Evolutionary conservation across 2,797 vertebrate genomes (phyloP).

Genomic region (Propithecus deckenii): DNA sequence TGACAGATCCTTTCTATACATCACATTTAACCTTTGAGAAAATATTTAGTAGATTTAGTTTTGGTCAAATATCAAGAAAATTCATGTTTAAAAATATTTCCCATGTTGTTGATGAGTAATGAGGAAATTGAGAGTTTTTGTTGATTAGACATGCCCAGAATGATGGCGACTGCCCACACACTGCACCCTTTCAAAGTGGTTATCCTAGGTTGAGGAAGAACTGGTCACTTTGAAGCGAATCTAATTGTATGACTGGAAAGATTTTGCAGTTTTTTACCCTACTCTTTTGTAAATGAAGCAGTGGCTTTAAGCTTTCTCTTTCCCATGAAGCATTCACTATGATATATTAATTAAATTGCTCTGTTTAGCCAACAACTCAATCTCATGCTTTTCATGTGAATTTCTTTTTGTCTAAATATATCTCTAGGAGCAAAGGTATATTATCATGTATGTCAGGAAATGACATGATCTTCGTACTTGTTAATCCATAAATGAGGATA

Average conservation of each 20-base stretch:
- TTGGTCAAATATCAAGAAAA: neutral
- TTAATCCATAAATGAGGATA: slow-evolving; percentile 72
- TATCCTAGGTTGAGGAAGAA: neutral
- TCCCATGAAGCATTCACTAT: neutral
- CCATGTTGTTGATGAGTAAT: neutral
- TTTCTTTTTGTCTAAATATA: slow-evolving; percentile 13
- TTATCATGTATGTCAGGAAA: slow-evolving; percentile 70
- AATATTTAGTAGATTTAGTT: neutral
- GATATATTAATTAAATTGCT: slow-evolving; percentile 56
- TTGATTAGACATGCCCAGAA: neutral
- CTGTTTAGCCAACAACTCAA: slow-evolving; percentile 61
- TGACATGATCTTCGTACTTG: slow-evolving; percentile 64
- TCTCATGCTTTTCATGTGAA: slow-evolving; percentile 28
- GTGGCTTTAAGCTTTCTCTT: neutral
- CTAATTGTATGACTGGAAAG: neutral
- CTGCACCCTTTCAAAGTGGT: neutral
- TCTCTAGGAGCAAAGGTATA: slow-evolving; percentile 62
- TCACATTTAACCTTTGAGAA: neutral
- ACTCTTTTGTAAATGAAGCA: neutral
- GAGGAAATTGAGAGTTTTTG: neutral
- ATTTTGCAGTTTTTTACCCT: neutral
- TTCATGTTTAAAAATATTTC: neutral
- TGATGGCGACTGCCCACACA: neutral
- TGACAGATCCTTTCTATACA: neutral
- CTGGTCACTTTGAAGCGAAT: neutral